Base-by-base conservation (phyloP, 2,113 vertebrate genomes). In the Oreotrochilus melanogaster region DNA sequence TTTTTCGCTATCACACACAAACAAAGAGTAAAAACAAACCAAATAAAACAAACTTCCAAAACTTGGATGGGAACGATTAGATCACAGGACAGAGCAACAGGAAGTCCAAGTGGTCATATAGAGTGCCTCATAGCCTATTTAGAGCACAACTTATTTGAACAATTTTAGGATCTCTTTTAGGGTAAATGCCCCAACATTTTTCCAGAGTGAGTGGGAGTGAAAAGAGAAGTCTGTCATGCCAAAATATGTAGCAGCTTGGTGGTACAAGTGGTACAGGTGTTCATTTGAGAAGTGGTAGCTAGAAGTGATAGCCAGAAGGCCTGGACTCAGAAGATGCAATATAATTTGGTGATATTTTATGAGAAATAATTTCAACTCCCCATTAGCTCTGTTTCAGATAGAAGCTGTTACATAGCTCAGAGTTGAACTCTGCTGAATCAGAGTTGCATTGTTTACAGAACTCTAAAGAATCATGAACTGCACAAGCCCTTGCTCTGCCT, bases 191-290 rank as follows among this genome's bases (percentile, higher is more conserved):
- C 10, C 42, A 31, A 19, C 7, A 17, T 24, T 89, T 10, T 72
- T 80, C 24, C n/a, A 54, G 27, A 47, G 31, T 28, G 5, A 37
- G 4, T 37, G 18, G 30, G 28, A 53, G 28, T 58, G 22, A 74
- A 85, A 84, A 64, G 10, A 45, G 7, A 25, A 23, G 18, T 47
- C 19, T 78, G 24, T 74, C 18, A 15, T 30, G 14, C 4, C 65
- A 42, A 42, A 39, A 25, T 9, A 5, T 0, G 0, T 0, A 43
- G 27, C 4, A 72, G 9, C 9, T n/a, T 51, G 8, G 3, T 58
- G 37, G 6, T 67, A 9, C 48, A 86, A 15, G 2, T 8, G 1
- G 6, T 67, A 9, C 48, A 86, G 18, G 2, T 8, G 1, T 15
- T 82, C 30, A 18, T 25, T 24, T 65, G 28, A 73, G 57, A 50